These are phyloP conservation scores for Allobates femoralis DNA, from an alignment of 2,797 vertebrate species.

Conservation along the genomic window DNA sequence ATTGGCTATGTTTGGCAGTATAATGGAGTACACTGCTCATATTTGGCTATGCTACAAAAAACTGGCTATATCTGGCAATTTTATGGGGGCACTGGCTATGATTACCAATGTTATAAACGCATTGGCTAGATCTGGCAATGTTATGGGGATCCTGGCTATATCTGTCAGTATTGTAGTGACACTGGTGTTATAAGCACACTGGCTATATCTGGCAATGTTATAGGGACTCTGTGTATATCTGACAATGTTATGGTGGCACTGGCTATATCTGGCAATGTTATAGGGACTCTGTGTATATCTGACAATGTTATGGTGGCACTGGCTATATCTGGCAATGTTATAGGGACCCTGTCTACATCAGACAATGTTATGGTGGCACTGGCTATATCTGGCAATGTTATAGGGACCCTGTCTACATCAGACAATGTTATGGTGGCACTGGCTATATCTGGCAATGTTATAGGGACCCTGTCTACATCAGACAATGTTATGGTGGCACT, in stretches of 20 bases:
- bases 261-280: background rate
- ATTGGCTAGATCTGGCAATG: background rate
- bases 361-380: background rate
- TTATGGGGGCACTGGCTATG: background rate
- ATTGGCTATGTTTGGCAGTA: too few species aligned
- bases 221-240: background rate
- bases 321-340: background rate
- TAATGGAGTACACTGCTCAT: too few species aligned
- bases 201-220: background rate
- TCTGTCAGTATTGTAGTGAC: background rate
- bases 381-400: background rate
- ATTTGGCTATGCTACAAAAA: background rate
- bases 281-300: background rate
- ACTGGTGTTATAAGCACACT: background rate
- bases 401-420: background rate
- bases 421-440: too few species aligned
- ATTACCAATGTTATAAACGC: background rate
- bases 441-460: too few species aligned
- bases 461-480: too few species aligned
- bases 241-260: background rate
- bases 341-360: background rate
- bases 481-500: too few species aligned
- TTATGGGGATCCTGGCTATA: background rate
- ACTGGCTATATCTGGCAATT: background rate
- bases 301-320: background rate